phyloP scores from a whole-genome alignment of 2,888 invertebrate genomes.

The Sturmia bella region DNA sequence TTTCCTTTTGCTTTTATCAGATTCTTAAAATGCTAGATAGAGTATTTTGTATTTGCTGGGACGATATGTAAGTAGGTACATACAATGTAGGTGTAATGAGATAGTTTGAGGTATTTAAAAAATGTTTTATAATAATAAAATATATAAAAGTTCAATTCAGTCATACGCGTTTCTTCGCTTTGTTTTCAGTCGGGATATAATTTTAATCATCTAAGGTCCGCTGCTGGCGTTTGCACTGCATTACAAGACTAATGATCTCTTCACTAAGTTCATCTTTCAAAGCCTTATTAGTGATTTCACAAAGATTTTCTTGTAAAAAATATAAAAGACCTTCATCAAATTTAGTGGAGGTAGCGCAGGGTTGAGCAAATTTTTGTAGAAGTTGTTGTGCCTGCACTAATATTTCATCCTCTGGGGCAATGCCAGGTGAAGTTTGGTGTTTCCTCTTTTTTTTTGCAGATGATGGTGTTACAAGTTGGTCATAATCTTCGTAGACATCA shows the following conservation, averaged over 20 bases:
- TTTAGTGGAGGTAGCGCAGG: background rate
- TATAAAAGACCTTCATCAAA: conserved; percentile 6
- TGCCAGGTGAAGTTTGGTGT: background rate
- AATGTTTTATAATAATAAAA: too few relatives aligned
- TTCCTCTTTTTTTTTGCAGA: background rate
- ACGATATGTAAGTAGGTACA: too few relatives aligned
- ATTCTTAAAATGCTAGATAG: too few relatives aligned
- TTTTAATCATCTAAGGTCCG: background rate
- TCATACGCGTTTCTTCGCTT: too few relatives aligned
- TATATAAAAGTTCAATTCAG: too few relatives aligned
- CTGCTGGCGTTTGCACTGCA: conserved; percentile 8
- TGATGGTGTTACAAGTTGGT: background rate
- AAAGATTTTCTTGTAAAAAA: conserved; percentile 12
- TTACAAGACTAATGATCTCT: background rate
- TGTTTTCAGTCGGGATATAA: too few relatives aligned
- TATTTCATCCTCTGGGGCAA: background rate
- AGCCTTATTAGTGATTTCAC: background rate
- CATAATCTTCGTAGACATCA: background rate
- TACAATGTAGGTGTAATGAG: too few relatives aligned
- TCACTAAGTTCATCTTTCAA: conserved; percentile 20
- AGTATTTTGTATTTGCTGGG: too few relatives aligned
- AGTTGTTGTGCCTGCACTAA: conserved; percentile 22
- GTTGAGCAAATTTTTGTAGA: conserved; percentile 3
- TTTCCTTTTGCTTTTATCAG: too few relatives aligned
- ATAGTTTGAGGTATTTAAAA: too few relatives aligned